A percentile compares a stretch with the other conserved stretches of the same genome.
Evolutionary conservation across 2,113 vertebrate species (phyloP).

Genomic region (Pelvicachromis taeniatus): DNA sequence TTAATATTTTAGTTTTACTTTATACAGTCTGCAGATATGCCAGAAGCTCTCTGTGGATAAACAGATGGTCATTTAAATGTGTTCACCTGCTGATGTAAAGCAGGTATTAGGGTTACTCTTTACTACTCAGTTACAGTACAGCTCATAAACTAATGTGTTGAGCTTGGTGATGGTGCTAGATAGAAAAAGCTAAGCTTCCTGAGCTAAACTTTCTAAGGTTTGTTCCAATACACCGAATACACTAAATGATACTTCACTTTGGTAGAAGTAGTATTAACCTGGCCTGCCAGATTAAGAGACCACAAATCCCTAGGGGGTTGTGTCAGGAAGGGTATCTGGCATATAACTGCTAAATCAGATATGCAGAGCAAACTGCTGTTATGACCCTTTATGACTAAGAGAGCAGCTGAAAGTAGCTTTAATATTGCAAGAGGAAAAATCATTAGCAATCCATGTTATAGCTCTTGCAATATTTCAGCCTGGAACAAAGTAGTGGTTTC

Average conservation of each 20-base stretch:
- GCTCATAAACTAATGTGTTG: not conserved
- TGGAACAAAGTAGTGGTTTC: not conserved
- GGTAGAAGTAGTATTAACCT: not conserved
- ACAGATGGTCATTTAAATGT: not conserved
- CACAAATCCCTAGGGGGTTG: not conserved
- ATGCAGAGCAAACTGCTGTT: not conserved
- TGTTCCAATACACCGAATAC: not conserved
- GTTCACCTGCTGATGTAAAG: not conserved
- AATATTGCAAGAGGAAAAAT: not conserved
- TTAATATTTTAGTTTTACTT: not conserved
- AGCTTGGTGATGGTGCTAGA: not conserved
- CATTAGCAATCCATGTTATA: not conserved
- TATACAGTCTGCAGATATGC: not conserved
- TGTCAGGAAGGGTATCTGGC: fast-evolving
- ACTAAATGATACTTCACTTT: fast-evolving
- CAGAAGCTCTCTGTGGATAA: not conserved
- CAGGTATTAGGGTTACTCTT: not conserved
- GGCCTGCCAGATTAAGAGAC: not conserved
- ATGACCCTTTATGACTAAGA: not conserved
- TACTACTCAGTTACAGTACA: not conserved
- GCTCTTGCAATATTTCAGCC: not conserved
- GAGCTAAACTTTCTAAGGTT: not conserved
- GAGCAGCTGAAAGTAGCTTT: not conserved
- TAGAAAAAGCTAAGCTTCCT: fast-evolving
- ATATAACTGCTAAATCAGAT: not conserved